Base-by-base conservation (phyloP, 2,797 vertebrate species). In the Octomys mimax region DNA sequence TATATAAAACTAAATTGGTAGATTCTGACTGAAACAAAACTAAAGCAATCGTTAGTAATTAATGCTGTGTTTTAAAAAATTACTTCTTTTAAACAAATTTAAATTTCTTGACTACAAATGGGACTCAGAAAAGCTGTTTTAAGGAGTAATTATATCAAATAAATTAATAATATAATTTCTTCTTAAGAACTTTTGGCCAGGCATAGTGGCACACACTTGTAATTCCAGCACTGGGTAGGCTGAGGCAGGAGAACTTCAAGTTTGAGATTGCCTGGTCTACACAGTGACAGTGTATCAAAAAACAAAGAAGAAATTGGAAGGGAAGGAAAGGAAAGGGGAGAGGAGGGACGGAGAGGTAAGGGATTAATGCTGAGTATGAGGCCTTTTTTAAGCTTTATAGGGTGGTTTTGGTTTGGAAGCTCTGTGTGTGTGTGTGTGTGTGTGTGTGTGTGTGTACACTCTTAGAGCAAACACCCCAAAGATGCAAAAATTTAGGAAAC, bases 1-100 rank as follows among this genome's bases (percentile, higher is more conserved):
- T 73, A 70, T 31, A 68, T 83, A 62, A 96, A 89, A 95, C 14
- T 46, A 86, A 96, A 81, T 24, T 62, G 33, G 39, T 80, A 70
- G 52, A 57, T 83, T 96, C 73, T 66, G 68, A 87, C 1, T 3
- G 59, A 94, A 94, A 85, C 39, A 92, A 91, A 92, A 61, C 1
- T 21, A 62, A 92, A 92, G 31, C 5, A 78, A 49, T 59, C 39
- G 22, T 90, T 91, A 71, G n/a, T 57, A 77, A 71, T 0, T 62
- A 87, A 91, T 46, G 28, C 14, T 59, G 18, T 81, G 14, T n/a
- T 95, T 24, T 4, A 2, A 75, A n/a, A 42, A 87, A 79, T 36
- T 46, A 33, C 12, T 21, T 26, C 84, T 92, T 89, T 92, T 77
- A 80, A 19, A 81, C 13, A 79, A 87, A 93, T 80, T 84, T 57